These are phyloP conservation scores for Polia nebulosa DNA, from an alignment of 2,888 invertebrate species.

Conservation along the genomic window DNA sequence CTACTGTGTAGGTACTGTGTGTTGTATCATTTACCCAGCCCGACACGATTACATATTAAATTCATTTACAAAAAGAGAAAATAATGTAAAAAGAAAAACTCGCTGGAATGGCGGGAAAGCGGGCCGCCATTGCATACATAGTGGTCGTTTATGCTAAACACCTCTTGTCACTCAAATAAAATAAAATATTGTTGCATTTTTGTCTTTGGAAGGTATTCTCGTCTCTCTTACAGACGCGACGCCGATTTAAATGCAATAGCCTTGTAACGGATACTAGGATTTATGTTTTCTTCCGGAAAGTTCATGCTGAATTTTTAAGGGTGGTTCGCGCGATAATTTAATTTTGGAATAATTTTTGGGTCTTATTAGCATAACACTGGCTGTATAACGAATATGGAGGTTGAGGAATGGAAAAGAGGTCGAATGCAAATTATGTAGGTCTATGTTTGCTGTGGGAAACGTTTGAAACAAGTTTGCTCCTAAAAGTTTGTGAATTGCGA, in stretches of 20 bases:
- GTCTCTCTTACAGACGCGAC: slow-evolving; percentile 21
- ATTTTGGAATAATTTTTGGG: slow-evolving; percentile 43
- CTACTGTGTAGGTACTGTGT: background rate
- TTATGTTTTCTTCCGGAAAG: slow-evolving; percentile 48
- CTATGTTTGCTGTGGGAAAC: slow-evolving; percentile 17
- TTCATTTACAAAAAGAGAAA: slow-evolving; percentile 63
- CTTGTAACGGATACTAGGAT: slow-evolving; percentile 53
- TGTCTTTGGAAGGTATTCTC: slow-evolving; percentile 60
- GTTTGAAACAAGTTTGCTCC: background rate
- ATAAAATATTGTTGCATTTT: slow-evolving; percentile 74
- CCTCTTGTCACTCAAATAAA: slow-evolving; percentile 74
- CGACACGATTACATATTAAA: slow-evolving; percentile 65
- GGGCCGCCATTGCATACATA: slow-evolving; percentile 71
- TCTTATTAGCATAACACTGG: slow-evolving; percentile 38
- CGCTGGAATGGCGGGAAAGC: slow-evolving; percentile 55
- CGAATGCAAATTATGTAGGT: slow-evolving; percentile 8
- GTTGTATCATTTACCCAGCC: slow-evolving; percentile 45
- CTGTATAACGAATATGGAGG: slow-evolving; percentile 33
- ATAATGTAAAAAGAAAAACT: slow-evolving; percentile 59
- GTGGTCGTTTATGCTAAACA: slow-evolving; percentile 74
- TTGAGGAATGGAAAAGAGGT: slow-evolving; percentile 34
- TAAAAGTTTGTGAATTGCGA: background rate
- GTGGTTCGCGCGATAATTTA: slow-evolving; percentile 39
- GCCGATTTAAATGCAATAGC: slow-evolving; percentile 63
- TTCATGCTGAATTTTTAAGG: slow-evolving; percentile 43